Percentiles rank a stretch among this genome's conserved stretches.
Conservation (phyloP, 2,797 vertebrate genomes). For the Melanotaenia nigrans region DNA sequence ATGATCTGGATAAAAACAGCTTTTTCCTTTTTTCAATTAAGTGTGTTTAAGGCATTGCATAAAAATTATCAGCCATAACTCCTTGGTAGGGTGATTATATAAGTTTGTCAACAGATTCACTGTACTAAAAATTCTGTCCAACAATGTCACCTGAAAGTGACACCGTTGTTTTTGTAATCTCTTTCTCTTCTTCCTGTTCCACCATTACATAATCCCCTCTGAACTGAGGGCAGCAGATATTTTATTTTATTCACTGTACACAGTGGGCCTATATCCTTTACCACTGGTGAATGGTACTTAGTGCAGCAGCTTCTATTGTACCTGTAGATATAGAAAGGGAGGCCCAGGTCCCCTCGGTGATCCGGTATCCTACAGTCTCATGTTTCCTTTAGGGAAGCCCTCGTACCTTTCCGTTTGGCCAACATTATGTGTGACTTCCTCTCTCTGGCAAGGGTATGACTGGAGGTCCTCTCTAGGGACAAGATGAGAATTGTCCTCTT, state of each 20-base stretch:
- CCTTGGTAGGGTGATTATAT: too few species aligned
- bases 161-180: constrained; percentile 55
- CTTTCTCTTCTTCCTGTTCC: constrained; percentile 38
- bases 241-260: constrained; percentile 62
- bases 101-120: neutral
- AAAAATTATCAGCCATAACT: too few species aligned
- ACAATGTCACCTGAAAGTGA: constrained; percentile 72
- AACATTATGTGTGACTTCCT: constrained; percentile 77
- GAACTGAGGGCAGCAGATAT: constrained; percentile 60
- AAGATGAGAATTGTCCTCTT: constrained; percentile 53
- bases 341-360: constrained; percentile 59
- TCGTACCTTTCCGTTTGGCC: constrained; percentile 68
- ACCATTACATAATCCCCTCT: constrained; percentile 69
- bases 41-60: too few species aligned
- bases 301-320: constrained; percentile 70
- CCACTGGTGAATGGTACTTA: constrained; percentile 72
- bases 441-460: constrained; percentile 60
- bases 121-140: constrained; percentile 9
- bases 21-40: too few species aligned
- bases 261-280: constrained; percentile 67
- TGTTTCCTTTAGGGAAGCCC: constrained; percentile 75
- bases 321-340: constrained; percentile 58
- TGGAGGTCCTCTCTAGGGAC: constrained; percentile 60
- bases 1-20: too few species aligned
- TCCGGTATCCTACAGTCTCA: constrained; percentile 65